These are phyloP conservation scores for Lagria hirta DNA, from an alignment of 2,888 invertebrate species.

Conservation along the genomic window DNA sequence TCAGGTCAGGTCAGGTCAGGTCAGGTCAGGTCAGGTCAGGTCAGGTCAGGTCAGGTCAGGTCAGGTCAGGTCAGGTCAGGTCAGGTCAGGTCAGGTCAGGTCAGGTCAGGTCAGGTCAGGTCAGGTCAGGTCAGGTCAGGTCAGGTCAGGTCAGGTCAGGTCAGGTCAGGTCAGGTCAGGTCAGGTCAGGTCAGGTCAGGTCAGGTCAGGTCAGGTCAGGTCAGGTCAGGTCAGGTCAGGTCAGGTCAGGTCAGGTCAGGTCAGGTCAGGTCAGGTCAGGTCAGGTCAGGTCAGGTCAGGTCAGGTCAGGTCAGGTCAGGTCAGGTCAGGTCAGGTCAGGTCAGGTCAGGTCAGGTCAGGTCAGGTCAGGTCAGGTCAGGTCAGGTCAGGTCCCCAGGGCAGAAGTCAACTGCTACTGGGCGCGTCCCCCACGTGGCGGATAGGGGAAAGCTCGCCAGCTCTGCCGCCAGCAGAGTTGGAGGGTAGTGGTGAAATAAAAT, in stretches of 20 bases:
- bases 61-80: slow-evolving; percentile 13
- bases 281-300: slow-evolving; percentile 13
- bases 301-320: slow-evolving; percentile 11
- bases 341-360: slow-evolving; percentile 9
- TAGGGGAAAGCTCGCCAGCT: too few relatives aligned
- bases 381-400: too few relatives aligned
- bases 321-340: slow-evolving; percentile 9
- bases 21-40: slow-evolving; percentile 13
- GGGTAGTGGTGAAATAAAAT: too few relatives aligned
- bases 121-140: slow-evolving; percentile 13
- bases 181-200: slow-evolving; percentile 13
- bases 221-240: slow-evolving; percentile 13
- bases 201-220: slow-evolving; percentile 13
- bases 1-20: slow-evolving; percentile 13
- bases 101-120: slow-evolving; percentile 13
- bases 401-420: too few relatives aligned
- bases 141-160: slow-evolving; percentile 13
- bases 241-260: slow-evolving; percentile 13
- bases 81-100: slow-evolving; percentile 13
- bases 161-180: slow-evolving; percentile 13
- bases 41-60: slow-evolving; percentile 13
- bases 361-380: slow-evolving; percentile 9
- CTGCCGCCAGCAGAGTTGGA: too few relatives aligned
- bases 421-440: too few relatives aligned
- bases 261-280: slow-evolving; percentile 13